Base-by-base conservation (phyloP, 2,888 invertebrate genomes). In the Erebia ligea region DNA sequence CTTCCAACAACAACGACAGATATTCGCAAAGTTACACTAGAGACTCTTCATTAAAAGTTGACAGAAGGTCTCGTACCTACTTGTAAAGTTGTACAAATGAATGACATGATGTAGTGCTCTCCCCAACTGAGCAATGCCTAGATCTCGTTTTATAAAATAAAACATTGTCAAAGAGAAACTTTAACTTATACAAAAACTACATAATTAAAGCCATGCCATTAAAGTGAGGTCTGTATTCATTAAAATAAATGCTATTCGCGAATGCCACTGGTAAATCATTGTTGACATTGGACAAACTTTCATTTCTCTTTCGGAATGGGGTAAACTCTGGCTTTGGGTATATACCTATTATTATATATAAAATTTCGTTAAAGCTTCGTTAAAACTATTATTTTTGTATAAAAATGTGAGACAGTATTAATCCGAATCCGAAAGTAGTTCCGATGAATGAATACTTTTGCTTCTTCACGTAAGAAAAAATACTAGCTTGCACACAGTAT, bases 231-330 rank as follows among this genome's bases (percentile, higher is more conserved):
- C 54, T 66, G 65, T 57, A 57, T 56, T 66, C 56, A 66, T 66
- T 57, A 66, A 66, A 66, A 66, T 66, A 66, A 66, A 66, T 66
- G 65, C 65, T 56, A 66, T 54, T 57, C 65, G 65, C 56, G 45
- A 66, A 56, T 56, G 65, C 21, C 56, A 57, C 52, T 56, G 56
- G 40, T 57, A 66, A 66, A 42, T 66, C 56, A 66, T 57, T 66
- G 65, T 66, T 57, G 56, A 56, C 56, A 45, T 56, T 66, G 56
- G 56, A 66, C 65, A 66, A 57, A 54, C 62, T 42, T 66, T 66
- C 65, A 65, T 66, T 56, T 56, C 45, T 54, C 21, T 66, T 66
- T 21, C 19, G 6, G n/a, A 66, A 66, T 42, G 54, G 56, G 65
- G 42, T 66, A 50, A 50, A 34, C 50, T 5, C 6, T 34, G 52